Percentiles rank a stretch among this genome's conserved stretches.
Conservation (phyloP, 2,797 vertebrate genomes). For the Anableps anableps region DNA sequence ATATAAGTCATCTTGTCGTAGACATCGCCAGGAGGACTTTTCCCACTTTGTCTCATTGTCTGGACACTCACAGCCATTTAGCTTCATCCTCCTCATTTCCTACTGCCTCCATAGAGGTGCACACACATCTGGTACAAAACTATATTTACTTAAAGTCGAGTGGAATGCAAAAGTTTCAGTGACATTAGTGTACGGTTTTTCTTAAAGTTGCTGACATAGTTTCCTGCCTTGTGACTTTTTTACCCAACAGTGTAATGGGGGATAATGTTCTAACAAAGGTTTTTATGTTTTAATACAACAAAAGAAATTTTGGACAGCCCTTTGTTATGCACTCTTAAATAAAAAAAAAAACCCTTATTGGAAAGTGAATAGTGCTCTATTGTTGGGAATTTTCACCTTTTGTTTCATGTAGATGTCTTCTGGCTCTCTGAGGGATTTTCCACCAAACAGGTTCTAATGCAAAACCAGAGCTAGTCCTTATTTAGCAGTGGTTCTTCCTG, state of each 20-base stretch:
- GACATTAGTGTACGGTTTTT: no score
- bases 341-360: background rate
- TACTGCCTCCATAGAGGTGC: slow-evolving; percentile 10
- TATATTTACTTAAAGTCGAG: background rate
- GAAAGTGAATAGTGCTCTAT: background rate
- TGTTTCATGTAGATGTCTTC: background rate
- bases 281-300: background rate
- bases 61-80: slow-evolving; percentile 19
- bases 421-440: background rate
- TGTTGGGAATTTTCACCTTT: background rate
- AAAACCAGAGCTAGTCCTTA: background rate
- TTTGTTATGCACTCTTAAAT: background rate
- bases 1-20: slow-evolving; percentile 51
- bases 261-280: background rate
- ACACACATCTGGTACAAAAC: background rate
- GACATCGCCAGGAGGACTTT: slow-evolving; percentile 50
- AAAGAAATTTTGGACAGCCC: background rate
- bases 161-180: background rate
- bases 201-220: background rate
- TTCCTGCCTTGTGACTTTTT: background rate
- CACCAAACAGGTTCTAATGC: background rate
- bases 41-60: slow-evolving; percentile 38
- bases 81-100: slow-evolving; percentile 27
- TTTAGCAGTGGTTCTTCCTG: background rate
- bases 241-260: background rate